These are phyloP conservation scores for Avahi laniger DNA, from an alignment of 2,797 vertebrate species.

Conservation along the genomic window DNA sequence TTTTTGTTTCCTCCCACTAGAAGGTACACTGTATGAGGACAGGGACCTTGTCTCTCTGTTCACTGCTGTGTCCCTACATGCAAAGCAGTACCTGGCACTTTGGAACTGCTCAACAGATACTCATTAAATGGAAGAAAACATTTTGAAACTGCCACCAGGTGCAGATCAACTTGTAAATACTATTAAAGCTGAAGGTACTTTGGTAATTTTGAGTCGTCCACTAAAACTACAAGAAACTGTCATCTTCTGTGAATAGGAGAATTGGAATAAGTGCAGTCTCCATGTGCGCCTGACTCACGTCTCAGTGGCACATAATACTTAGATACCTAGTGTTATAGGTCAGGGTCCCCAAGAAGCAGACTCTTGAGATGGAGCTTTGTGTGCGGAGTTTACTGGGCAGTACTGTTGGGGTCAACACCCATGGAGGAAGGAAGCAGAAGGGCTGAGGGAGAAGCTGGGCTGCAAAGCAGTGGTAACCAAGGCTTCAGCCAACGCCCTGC, in stretches of 20 bases:
- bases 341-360: background rate
- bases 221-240: background rate
- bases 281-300: too few species aligned
- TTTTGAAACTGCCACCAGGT: background rate
- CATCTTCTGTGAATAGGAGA: background rate
- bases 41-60: background rate
- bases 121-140: background rate
- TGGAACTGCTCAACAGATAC: background rate
- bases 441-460: background rate
- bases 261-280: background rate
- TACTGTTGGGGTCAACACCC: background rate
- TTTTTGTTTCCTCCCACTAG: background rate
- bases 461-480: background rate
- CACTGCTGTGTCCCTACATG: background rate
- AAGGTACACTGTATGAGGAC: background rate
- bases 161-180: background rate
- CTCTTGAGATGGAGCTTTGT: background rate
- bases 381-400: background rate
- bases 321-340: background rate
- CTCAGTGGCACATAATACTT: background rate
- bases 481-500: background rate
- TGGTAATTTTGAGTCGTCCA: background rate
- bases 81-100: background rate
- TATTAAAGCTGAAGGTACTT: background rate
- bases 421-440: background rate